Percentiles rank a stretch among this genome's conserved stretches.
phyloP scores from a whole-genome alignment of 2,888 invertebrate genomes.

The Mycalesis mineus region DNA sequence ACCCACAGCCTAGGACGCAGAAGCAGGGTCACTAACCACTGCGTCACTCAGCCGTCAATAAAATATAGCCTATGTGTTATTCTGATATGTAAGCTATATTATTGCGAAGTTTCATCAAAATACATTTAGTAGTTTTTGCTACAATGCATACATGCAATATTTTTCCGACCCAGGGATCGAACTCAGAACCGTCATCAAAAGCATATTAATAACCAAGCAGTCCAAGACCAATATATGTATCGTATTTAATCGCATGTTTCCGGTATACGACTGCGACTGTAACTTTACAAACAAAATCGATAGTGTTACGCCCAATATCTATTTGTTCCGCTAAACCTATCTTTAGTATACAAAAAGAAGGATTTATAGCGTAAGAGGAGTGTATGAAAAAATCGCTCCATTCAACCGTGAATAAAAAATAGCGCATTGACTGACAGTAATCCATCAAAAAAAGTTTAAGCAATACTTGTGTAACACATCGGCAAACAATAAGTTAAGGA shows the following conservation, averaged over 20 bases:
- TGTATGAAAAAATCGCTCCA: conserved; percentile 2
- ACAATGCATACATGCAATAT: no score
- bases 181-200: no score
- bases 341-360: not conserved
- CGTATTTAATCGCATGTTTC: conserved; percentile 1
- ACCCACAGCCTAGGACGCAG: no score
- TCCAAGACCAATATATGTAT: not conserved
- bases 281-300: conserved; percentile 5
- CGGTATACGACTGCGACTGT: not conserved
- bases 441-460: conserved; percentile 44
- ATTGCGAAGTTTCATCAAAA: no score
- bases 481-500: conserved; percentile 37
- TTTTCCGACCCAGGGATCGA: no score
- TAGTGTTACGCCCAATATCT: conserved; percentile 6
- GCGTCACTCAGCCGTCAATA: no score
- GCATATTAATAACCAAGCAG: no score
- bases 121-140: no score
- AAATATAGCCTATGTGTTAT: no score
- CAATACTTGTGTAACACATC: conserved; percentile 28
- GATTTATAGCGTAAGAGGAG: conserved; percentile 3
- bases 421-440: conserved; percentile 46
- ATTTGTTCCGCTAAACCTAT: conserved; percentile 12
- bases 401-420: conserved; percentile 25
- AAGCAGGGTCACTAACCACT: no score
- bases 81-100: no score